A percentile compares a stretch with the other conserved stretches of the same genome.
phyloP scores from a whole-genome alignment of 2,888 invertebrate species.

The Limnephilus lunatus region DNA sequence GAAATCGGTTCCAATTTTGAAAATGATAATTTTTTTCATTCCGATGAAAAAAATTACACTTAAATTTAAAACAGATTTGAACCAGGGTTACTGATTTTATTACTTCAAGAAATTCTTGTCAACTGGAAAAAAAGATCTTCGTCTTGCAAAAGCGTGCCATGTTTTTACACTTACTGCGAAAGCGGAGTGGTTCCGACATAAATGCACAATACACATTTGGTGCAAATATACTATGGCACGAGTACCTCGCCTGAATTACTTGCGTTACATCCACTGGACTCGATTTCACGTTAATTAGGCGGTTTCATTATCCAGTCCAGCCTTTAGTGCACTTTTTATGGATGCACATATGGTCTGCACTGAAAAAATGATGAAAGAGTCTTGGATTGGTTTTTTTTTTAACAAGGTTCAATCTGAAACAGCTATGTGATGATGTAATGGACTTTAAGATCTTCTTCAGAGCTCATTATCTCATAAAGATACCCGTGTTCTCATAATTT shows the following conservation, averaged over 20 bases:
- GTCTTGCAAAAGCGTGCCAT: neutral
- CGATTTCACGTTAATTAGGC: constrained; percentile 27
- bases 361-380: neutral
- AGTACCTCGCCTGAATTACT: neutral
- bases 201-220: neutral
- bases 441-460: neutral
- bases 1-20: too few relatives aligned
- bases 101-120: neutral
- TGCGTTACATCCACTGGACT: neutral
- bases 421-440: neutral
- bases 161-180: neutral
- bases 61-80: too few relatives aligned
- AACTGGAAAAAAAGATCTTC: neutral
- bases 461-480: too few relatives aligned
- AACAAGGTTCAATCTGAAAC: too few relatives aligned
- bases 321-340: neutral
- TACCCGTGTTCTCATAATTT: too few relatives aligned
- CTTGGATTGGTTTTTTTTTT: neutral
- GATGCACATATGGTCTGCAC: neutral
- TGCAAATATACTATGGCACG: neutral
- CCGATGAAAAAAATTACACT: too few relatives aligned
- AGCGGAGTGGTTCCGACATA: neutral
- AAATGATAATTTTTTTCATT: too few relatives aligned
- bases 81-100: too few relatives aligned
- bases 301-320: constrained; percentile 10